These are phyloP conservation scores for Tragelaphus scriptus DNA, from an alignment of 2,113 vertebrate species.

Conservation along the genomic window DNA sequence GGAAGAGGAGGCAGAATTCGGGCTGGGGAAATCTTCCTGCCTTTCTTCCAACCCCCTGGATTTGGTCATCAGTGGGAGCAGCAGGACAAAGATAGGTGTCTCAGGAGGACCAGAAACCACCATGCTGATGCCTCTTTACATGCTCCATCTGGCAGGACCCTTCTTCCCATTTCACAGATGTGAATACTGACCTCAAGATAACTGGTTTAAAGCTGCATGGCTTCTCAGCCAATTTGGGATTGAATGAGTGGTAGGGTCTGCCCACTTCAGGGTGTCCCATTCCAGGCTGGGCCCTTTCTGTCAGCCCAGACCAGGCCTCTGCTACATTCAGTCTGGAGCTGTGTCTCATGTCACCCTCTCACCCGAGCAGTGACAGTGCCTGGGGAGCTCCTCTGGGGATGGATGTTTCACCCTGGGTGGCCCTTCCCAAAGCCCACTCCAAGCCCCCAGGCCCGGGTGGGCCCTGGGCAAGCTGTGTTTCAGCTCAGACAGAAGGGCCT, in stretches of 20 bases:
- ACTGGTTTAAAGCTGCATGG: background rate
- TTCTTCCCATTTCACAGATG: background rate
- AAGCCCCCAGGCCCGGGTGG: too few species aligned
- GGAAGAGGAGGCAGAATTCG: background rate
- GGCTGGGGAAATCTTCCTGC: background rate
- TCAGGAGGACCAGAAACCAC: background rate
- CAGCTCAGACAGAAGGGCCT: background rate
- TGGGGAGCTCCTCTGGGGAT: background rate
- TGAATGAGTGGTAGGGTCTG: background rate
- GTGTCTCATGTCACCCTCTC: background rate
- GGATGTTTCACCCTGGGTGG: background rate
- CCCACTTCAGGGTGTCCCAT: background rate
- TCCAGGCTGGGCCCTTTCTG: background rate
- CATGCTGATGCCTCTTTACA: background rate
- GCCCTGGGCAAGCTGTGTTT: background rate
- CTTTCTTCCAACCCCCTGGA: background rate
- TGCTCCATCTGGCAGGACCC: background rate
- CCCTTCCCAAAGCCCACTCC: background rate
- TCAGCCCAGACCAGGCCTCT: background rate
- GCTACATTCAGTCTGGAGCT: background rate
- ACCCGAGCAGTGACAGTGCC: background rate
- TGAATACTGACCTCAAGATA: background rate
- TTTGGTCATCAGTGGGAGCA: background rate
- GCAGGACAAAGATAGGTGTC: too few species aligned
- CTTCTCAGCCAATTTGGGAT: background rate